Evolutionary conservation across 2,113 vertebrate species (phyloP).

Genomic region (Silurus glanis): DNA sequence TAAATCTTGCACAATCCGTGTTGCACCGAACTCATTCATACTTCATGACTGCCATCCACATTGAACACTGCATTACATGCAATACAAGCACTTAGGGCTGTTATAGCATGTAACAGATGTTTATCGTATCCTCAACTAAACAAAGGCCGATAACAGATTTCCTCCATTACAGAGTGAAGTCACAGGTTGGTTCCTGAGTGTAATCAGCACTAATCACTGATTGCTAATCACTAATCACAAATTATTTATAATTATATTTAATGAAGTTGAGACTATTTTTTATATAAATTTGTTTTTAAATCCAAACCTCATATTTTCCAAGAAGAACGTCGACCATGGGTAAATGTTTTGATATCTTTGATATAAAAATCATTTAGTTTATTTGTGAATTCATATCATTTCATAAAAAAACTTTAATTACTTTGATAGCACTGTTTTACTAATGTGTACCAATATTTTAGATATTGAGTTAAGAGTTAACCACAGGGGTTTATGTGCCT

Average conservation of each 20-base stretch:
- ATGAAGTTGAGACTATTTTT: background rate
- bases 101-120: conserved; percentile 49
- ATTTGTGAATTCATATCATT: background rate
- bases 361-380: background rate
- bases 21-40: conserved; percentile 27
- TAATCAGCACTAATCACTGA: conserved; percentile 8
- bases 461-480: conserved; percentile 37
- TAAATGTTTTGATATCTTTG: background rate
- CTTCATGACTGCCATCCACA: conserved; percentile 23
- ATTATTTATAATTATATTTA: background rate
- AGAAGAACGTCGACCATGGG: background rate
- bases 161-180: background rate
- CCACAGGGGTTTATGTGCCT: conserved; percentile 26
- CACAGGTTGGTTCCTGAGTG: background rate
- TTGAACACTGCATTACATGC: conserved; percentile 31
- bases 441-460: conserved; percentile 30
- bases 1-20: conserved; percentile 37
- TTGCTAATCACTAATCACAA: conserved; percentile 2
- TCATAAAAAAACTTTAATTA: background rate
- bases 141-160: conserved; percentile 31
- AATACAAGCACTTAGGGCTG: conserved; percentile 29
- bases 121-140: conserved; percentile 46
- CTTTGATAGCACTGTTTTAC: background rate
- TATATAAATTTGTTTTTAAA: background rate
- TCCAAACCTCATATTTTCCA: background rate